These are phyloP conservation scores for Aspidiotus rigidus DNA, from an alignment of 2,888 invertebrate genomes.

Conservation along the genomic window DNA sequence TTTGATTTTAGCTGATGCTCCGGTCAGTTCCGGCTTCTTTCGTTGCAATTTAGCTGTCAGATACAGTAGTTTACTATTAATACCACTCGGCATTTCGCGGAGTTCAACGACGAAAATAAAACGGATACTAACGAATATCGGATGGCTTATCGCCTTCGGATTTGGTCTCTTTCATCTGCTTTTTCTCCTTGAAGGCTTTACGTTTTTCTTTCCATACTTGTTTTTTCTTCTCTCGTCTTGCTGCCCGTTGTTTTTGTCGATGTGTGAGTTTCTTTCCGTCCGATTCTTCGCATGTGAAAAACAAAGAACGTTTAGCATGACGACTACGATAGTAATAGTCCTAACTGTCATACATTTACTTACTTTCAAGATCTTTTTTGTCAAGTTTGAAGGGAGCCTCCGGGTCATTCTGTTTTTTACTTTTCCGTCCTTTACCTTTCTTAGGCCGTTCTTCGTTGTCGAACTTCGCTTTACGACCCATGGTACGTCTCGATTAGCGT, in stretches of 20 bases:
- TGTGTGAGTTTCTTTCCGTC: constrained; percentile 55
- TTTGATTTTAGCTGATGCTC: constrained; percentile 29
- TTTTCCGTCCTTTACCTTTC: constrained; percentile 72
- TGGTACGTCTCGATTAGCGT: constrained; percentile 42
- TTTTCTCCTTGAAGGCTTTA: constrained; percentile 33
- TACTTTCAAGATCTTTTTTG: constrained; percentile 20
- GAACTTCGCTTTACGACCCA: constrained; percentile 81
- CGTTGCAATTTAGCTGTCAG: constrained; percentile 4
- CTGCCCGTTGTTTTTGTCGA: constrained; percentile 59
- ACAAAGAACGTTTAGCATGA: background rate
- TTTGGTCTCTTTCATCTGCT: background rate
- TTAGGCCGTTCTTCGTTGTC: constrained; percentile 59
- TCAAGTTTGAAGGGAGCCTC: constrained; percentile 52
- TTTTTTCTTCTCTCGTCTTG: constrained; percentile 52
- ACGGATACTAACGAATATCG: constrained; percentile 6
- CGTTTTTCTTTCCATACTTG: constrained; percentile 42
- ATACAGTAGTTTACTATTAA: background rate
- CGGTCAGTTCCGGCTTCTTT: constrained; percentile 8
- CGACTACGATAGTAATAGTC: no score
- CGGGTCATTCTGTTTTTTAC: constrained; percentile 78
- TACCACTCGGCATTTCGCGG: background rate
- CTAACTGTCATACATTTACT: background rate
- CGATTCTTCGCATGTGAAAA: constrained; percentile 38
- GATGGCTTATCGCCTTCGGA: background rate
- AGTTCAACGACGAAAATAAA: background rate